A percentile compares a stretch with the other conserved stretches of the same genome.
Evolutionary conservation across 2,888 invertebrate species (phyloP).

Genomic region (Oxycera nigricornis): DNA sequence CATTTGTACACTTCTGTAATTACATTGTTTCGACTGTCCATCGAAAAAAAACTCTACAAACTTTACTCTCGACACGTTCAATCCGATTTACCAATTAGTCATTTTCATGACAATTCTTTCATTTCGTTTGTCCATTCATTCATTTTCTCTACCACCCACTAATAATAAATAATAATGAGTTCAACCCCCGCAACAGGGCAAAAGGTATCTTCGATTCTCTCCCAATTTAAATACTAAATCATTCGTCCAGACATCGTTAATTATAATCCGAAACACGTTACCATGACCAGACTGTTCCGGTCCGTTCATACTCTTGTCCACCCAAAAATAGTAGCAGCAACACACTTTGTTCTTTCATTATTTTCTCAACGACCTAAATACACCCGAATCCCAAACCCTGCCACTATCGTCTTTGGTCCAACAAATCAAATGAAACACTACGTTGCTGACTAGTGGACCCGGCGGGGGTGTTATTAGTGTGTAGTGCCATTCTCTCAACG

Average conservation of each 20-base stretch:
- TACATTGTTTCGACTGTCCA: too few relatives aligned
- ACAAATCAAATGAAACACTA: background rate
- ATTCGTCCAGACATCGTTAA: conserved; percentile 51
- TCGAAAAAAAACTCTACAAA: too few relatives aligned
- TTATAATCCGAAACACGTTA: conserved; percentile 53
- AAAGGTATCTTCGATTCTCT: conserved; percentile 6
- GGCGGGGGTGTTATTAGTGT: background rate
- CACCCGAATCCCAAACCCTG: background rate
- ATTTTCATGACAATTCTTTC: background rate
- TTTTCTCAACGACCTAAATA: conserved; percentile 42
- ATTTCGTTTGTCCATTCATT: background rate
- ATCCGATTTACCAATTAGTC: too few relatives aligned
- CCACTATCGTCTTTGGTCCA: background rate
- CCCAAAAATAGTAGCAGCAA: conserved; percentile 35
- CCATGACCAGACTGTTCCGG: conserved; percentile 40
- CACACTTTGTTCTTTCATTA: conserved; percentile 40
- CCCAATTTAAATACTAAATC: conserved; percentile 52
- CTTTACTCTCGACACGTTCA: too few relatives aligned
- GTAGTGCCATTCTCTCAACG: background rate
- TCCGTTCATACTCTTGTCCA: conserved; percentile 17
- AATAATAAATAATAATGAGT: background rate
- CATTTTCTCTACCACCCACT: background rate
- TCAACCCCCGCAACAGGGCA: background rate
- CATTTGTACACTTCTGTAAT: too few relatives aligned
- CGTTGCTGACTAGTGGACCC: background rate